Conservation (phyloP, 2,797 vertebrate species). For the Paguma larvata region DNA sequence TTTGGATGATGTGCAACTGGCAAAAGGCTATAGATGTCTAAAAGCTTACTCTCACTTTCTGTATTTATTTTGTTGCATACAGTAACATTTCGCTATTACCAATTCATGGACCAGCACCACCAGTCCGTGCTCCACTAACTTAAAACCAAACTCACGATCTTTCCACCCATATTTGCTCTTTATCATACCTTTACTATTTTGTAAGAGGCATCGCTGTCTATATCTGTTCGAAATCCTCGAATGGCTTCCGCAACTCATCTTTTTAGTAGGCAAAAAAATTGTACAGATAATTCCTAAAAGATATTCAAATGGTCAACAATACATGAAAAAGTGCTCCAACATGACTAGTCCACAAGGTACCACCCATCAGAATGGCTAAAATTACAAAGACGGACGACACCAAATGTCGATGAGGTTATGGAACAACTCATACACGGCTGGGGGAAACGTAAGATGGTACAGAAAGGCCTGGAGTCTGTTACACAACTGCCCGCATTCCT, state of each 20-base stretch:
- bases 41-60: neutral
- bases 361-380: slow-evolving; percentile 1
- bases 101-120: neutral
- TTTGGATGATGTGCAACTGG: neutral
- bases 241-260: neutral
- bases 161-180: slow-evolving; percentile 12
- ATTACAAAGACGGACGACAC: slow-evolving; percentile 19
- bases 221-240: neutral
- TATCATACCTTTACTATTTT: neutral
- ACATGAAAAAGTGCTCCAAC: neutral
- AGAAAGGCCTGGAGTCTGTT: neutral
- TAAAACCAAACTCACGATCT: slow-evolving; percentile 15
- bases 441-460: neutral
- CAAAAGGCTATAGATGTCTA: neutral
- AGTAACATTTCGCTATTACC: neutral
- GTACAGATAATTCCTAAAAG: neutral
- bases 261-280: neutral
- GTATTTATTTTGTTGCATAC: neutral
- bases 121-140: neutral
- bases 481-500: neutral
- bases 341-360: neutral
- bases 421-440: neutral
- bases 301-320: neutral
- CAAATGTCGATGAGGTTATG: neutral
- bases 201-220: neutral